Evolutionary conservation across 2,888 invertebrate genomes (phyloP), one percentile per base, ranked within the genome.

Genomic region (Nezara viridula): DNA sequence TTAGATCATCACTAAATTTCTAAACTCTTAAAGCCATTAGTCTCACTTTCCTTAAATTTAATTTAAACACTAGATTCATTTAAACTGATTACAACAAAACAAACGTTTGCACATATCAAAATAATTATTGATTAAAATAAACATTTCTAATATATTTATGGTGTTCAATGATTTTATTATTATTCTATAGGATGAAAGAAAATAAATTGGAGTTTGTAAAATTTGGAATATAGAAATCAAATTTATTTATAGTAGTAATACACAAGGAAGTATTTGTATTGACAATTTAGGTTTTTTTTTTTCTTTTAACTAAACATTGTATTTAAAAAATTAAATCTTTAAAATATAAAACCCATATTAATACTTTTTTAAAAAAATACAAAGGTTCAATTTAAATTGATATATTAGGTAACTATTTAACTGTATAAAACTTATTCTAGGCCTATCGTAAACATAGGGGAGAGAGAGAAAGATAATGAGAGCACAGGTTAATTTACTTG

Each of bases 371-470:
- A 88, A 88, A 88, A 88, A 88, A 88, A 88, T 88, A 88, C 50
- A 88, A 88, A 88, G 37, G 32, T 49, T 88, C 60, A 40, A 55
- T 86, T 55, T 86, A 40, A 86, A 86, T 86, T 47, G 21, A 52
- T 40, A 44, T 50, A 24, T 60, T 77, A 88, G 27, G 21, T n/a
- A 88, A 88, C 73, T 60, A 88, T 32, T 47, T 47, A 77, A 40
- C 47, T 88, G 37, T 73, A 66, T 88, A 77, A 66, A 88, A 88
- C 50, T 49, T 88, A 88, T 88, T 88, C 88, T 88, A 88, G 88
- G 88, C 88, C 88, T 88, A 88, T 49, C 44, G 16, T 77, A 44
- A 88, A 88, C 32, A 37, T 32, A 73, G 2, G 14, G 44, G 73
- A 32, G 40, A 44, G 44, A 44, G 10, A 55, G n/a, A 40, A 40